phyloP scores from a whole-genome alignment of 2,113 vertebrate species.

The Pica pica region DNA sequence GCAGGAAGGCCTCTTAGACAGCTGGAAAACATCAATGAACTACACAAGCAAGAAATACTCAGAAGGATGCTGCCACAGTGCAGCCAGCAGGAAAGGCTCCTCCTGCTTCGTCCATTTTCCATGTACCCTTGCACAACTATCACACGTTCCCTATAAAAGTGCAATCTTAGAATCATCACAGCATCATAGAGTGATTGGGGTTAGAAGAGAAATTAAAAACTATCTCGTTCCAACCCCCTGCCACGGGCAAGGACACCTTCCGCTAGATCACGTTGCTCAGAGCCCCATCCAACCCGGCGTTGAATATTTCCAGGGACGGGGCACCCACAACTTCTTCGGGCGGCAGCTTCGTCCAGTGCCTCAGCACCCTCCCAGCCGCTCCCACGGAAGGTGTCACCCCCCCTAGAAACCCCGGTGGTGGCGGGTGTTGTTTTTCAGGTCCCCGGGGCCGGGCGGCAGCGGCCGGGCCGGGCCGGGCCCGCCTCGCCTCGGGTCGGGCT shows the following conservation, averaged over 20 bases:
- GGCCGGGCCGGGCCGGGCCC: fast-evolving
- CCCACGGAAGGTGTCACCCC: too few species aligned
- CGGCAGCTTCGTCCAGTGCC: too few species aligned
- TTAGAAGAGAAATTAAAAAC: background rate
- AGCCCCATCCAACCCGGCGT: too few species aligned
- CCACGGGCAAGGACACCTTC: too few species aligned
- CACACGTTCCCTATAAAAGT: background rate
- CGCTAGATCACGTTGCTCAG: too few species aligned
- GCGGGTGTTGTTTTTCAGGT: too few species aligned
- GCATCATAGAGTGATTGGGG: background rate
- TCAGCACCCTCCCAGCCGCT: too few species aligned
- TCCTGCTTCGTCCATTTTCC: fast-evolving
- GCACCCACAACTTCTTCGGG: too few species aligned
- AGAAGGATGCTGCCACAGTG: too few species aligned
- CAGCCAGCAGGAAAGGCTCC: background rate
- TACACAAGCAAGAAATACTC: fast-evolving
- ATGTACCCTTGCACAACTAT: background rate
- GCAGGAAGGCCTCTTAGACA: background rate
- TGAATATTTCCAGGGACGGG: too few species aligned
- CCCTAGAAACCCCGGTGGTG: too few species aligned
- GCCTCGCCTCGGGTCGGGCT: background rate
- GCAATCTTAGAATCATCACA: background rate
- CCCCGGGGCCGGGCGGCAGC: fast-evolving
- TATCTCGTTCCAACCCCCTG: too few species aligned
- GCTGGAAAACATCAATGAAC: background rate